A percentile compares a stretch with the other conserved stretches of the same genome.
phyloP scores from a whole-genome alignment of 2,888 invertebrate species.

The Catotricha subobsoleta region DNA sequence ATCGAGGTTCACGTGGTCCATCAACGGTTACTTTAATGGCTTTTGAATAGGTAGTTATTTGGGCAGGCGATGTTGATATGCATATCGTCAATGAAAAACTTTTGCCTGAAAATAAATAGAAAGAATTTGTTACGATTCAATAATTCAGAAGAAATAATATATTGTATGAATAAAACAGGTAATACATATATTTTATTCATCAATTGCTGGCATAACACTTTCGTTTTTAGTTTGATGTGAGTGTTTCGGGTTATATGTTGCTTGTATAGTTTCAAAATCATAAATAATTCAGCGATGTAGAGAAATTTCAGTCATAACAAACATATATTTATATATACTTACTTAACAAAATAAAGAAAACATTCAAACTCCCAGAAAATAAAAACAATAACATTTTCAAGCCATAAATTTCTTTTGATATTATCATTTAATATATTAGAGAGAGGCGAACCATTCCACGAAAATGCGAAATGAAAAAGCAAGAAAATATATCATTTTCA shows the following conservation, averaged over 20 bases:
- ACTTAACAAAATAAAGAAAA: neutral
- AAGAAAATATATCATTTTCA: too few species aligned
- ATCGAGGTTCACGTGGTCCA: slow-evolving; percentile 92
- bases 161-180: neutral
- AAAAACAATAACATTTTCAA: slow-evolving; percentile 4
- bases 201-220: too few species aligned
- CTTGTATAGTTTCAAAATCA: too few species aligned
- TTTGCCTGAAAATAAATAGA: slow-evolving; percentile 54
- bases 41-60: slow-evolving; percentile 91
- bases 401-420: slow-evolving; percentile 6
- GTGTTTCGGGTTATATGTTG: too few species aligned
- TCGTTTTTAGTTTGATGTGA: too few species aligned
- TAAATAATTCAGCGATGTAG: too few species aligned
- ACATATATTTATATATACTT: neutral
- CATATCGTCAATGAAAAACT: slow-evolving; percentile 94
- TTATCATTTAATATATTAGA: neutral
- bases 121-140: too few species aligned
- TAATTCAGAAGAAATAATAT: neutral
- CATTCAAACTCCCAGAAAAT: neutral
- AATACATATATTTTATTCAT: neutral
- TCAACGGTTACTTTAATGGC: slow-evolving; percentile 99
- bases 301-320: too few species aligned
- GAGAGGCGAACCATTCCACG: too few species aligned
- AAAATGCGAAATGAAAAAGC: too few species aligned
- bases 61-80: slow-evolving; percentile 82